Evolutionary conservation across 2,113 vertebrate genomes (phyloP).

Genomic region (Syngnathus typhle): DNA sequence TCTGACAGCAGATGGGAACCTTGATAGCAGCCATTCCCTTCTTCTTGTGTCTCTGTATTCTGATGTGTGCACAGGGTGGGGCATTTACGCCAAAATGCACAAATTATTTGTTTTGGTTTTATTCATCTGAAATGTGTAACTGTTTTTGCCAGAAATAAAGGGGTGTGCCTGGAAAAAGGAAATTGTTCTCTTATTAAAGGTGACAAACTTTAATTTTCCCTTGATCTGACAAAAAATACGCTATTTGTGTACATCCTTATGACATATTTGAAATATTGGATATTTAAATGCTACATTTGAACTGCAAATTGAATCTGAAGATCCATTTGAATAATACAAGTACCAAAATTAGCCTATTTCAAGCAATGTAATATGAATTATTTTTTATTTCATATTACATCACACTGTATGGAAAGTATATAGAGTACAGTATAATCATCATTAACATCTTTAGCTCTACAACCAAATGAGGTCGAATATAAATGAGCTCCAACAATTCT

Average conservation of each 20-base stretch:
- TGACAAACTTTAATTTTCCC: neutral
- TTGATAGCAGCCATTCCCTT: constrained; percentile 65
- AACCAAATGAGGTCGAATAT: neutral
- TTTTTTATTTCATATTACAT: neutral
- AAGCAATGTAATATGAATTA: neutral
- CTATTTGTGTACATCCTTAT: too few relatives aligned
- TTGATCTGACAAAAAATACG: neutral
- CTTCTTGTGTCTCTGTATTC: constrained; percentile 44
- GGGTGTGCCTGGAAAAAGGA: neutral
- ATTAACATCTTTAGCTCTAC: neutral
- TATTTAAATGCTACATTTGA: too few relatives aligned
- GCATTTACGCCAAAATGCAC: constrained; percentile 38
- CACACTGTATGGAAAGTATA: neutral
- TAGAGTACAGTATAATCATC: neutral
- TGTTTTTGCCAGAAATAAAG: neutral
- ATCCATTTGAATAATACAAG: too few relatives aligned
- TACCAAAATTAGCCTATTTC: neutral
- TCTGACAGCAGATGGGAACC: constrained; percentile 74
- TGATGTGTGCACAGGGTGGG: constrained; percentile 36
- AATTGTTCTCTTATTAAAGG: neutral
- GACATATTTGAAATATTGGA: too few relatives aligned
- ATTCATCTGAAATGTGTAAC: constrained; percentile 19
- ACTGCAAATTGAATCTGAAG: too few relatives aligned
- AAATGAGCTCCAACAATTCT: constrained; percentile 1
- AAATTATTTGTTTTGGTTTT: constrained; percentile 29